phyloP scores from a whole-genome alignment of 2,797 vertebrate species.

The Antennarius maculatus region DNA sequence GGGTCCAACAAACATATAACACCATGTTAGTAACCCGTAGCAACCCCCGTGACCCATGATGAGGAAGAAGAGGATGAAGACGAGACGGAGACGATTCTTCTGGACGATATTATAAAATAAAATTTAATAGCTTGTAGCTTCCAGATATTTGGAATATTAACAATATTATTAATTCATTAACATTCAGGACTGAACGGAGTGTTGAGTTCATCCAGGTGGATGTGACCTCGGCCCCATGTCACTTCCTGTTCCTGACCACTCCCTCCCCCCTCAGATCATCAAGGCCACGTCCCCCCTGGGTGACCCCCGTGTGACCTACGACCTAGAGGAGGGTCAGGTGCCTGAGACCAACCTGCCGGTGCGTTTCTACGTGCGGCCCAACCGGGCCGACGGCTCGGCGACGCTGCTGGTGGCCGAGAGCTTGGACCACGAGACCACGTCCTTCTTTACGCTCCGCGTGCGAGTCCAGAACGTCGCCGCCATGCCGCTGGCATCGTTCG shows the following conservation, averaged over 20 bases:
- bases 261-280: constrained; percentile 78
- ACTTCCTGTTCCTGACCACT: constrained; percentile 4
- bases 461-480: constrained; percentile 89
- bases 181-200: neutral
- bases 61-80: no score
- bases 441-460: constrained; percentile 85
- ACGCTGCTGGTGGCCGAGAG: constrained; percentile 89
- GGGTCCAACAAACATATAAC: no score
- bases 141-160: no score
- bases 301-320: constrained; percentile 89
- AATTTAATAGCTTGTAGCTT: no score
- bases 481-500: constrained; percentile 88
- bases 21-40: no score
- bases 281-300: constrained; percentile 88
- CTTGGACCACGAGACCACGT: constrained; percentile 88
- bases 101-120: no score
- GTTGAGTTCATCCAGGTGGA: no score
- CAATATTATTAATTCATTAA: no score
- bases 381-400: constrained; percentile 86
- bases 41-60: no score
- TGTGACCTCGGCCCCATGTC: constrained; percentile 2
- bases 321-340: constrained; percentile 90
- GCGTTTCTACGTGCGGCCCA: constrained; percentile 90
- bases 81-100: no score
- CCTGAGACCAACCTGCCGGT: constrained; percentile 92